Base-by-base conservation (phyloP, 2,113 vertebrate species). In the Gambusia holbrooki region DNA sequence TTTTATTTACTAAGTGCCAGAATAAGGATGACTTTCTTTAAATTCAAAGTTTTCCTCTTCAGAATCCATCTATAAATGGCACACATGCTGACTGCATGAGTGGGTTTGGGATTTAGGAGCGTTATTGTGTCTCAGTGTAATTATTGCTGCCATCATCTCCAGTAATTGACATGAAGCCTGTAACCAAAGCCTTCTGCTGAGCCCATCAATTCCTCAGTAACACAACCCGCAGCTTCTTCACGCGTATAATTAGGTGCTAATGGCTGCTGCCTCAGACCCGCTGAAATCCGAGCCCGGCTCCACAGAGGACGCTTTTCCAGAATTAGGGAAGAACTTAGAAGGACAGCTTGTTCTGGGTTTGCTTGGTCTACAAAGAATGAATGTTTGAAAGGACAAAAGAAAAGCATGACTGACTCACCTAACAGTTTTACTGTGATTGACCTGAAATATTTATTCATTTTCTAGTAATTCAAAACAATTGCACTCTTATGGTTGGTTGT, bases 161-260 rank as follows among this genome's bases (percentile, higher is more conserved):
- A 65, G 28, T 90, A 83, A 88, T 87, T 84, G 29, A 37, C 32
- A 83, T 85, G 76, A 65, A 75, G 72, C 65, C 30, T 72, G 93
- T 87, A 93, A 94, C 84, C 6, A 9, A 61, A 93, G 66, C 80
- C 88, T 19, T 76, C 64, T 87, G 88, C 85, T 79, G 70, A 84
- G 75, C 48, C 78, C 77, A 92, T 94, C 92, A 86, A 92, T 93
- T 84, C 73, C 8, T 30, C 42, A 30, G 92, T 91, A 94, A 94
- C 91, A 80, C 81, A 81, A 93, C 86, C 83, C 90, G 15, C 64
- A 54, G 79, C 83, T 81, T 83, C 84, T 71, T 30, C 87, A 73
- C 89, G 74, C 82, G 40, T 90, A 92, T 93, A 93, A 94, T 93
- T 92, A 93, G 91, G 82, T n/a, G 35, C 84, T 93, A 94, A 94